A percentile compares a stretch with the other conserved stretches of the same genome.
phyloP scores from a whole-genome alignment of 2,113 vertebrate species.

The Datnioides undecimradiatus region DNA sequence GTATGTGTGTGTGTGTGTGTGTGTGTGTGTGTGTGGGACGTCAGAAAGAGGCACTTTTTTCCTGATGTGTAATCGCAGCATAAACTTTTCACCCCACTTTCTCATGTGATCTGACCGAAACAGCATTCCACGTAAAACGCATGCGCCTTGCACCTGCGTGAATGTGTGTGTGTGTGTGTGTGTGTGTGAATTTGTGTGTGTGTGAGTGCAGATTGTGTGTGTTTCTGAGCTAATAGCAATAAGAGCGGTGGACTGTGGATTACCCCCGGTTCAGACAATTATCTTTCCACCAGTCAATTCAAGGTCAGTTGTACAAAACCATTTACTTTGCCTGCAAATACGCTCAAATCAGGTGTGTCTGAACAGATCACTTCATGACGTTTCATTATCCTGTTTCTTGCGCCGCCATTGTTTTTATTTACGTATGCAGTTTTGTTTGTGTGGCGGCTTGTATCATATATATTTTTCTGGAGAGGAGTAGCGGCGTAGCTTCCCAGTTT shows the following conservation, averaged over 20 bases:
- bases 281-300: slow-evolving; percentile 66
- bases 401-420: neutral
- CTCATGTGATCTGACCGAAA: slow-evolving; percentile 73
- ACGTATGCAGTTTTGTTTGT: neutral
- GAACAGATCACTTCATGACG: slow-evolving; percentile 5
- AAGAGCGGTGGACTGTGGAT: slow-evolving; percentile 69
- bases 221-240: slow-evolving; percentile 62
- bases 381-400: slow-evolving; percentile 15
- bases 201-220: slow-evolving; percentile 23
- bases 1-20: slow-evolving; percentile 16
- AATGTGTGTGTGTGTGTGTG: slow-evolving; percentile 21
- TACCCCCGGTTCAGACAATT: slow-evolving; percentile 71
- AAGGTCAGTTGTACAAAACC: slow-evolving; percentile 73
- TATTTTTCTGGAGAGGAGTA: slow-evolving; percentile 22
- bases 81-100: slow-evolving; percentile 78
- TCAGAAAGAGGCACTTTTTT: slow-evolving; percentile 57
- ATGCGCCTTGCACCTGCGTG: slow-evolving; percentile 55
- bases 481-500: slow-evolving; percentile 15
- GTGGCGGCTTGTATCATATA: neutral
- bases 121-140: slow-evolving; percentile 56
- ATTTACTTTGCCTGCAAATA: slow-evolving; percentile 56
- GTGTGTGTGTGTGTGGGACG: slow-evolving; percentile 19
- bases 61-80: slow-evolving; percentile 55
- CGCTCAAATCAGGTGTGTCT: slow-evolving; percentile 43
- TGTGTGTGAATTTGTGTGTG: slow-evolving; percentile 17